These are phyloP conservation scores for Sphecodes monilicornis DNA, from an alignment of 2,888 invertebrate genomes.

Conservation along the genomic window DNA sequence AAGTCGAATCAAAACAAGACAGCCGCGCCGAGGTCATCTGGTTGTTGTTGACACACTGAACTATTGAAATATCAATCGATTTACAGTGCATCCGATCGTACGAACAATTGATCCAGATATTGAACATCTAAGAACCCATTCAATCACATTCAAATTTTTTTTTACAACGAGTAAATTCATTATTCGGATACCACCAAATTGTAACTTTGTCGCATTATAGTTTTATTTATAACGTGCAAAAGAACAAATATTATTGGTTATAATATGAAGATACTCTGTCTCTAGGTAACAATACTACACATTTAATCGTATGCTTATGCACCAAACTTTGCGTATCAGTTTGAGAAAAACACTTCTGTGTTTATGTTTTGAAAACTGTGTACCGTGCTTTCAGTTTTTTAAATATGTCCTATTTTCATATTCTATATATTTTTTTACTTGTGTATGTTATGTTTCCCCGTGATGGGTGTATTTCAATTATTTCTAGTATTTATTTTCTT, in stretches of 20 bases:
- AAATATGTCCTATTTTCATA: background rate
- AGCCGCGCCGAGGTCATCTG: background rate
- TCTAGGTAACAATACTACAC: too few relatives aligned
- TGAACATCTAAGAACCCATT: background rate
- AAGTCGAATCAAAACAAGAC: background rate
- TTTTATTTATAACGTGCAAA: background rate
- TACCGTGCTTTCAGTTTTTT: background rate
- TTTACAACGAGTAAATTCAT: background rate
- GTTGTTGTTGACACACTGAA: conserved; percentile 14
- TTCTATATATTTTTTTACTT: background rate
- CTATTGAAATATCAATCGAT: conserved; percentile 1
- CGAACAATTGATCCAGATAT: background rate
- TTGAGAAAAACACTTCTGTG: too few relatives aligned
- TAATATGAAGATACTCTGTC: too few relatives aligned
- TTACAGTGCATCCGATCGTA: background rate
- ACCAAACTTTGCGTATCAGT: too few relatives aligned
- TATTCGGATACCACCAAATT: too few relatives aligned
- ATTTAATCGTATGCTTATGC: too few relatives aligned
- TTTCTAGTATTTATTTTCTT: background rate
- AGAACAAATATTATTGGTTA: too few relatives aligned
- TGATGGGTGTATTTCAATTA: background rate
- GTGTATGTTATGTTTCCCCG: background rate
- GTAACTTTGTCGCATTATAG: background rate
- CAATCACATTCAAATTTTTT: background rate
- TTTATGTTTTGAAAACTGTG: too few relatives aligned